Evolutionary conservation across 2,888 invertebrate species (phyloP), one percentile per base, ranked within the genome.

Genomic region (Diarsia rubi): DNA sequence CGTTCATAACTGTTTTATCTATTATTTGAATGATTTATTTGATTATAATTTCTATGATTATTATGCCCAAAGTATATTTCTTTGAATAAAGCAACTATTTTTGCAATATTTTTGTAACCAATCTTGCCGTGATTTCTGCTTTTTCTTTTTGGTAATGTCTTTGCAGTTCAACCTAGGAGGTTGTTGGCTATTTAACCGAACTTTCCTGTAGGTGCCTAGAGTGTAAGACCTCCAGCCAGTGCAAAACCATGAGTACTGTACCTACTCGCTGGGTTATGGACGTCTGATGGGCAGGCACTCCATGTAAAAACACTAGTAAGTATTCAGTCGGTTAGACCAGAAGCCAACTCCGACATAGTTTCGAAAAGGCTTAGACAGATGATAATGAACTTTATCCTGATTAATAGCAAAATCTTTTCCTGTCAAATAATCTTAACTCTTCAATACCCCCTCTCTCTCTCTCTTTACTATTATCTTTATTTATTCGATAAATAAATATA

Each of bases 21-120:
- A 1, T 14, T 24, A 47, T 21, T 47, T 21, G 2, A 24, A 54
- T 63, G 16, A 24, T 79, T 42, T 63, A 54, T 79, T 59, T 71
- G 57, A 42, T 57, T 54, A 3, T 16, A 12, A 16, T 60, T 24
- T 70, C 21, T 73, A 2, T 47, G 24, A 37, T 42, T 42, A 1
- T 6, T 37, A 14, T n/a, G 11, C 6, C 8, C 4, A 42, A 42
- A 14, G n/a, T 42, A 42, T 42, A 73, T 47, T 73, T 73, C 0
- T 6, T 72, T 11, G 11, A 8, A 69, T 14, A 31, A 21, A 70
- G 11, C 16, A 24, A 54, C 16, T 14, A 54, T 2, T 57, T 27
- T 27, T 27, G 8, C 24, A 54, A 16, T 16, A 54, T 16, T 24
- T 54, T 54, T 16, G 16, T 16, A 16, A 24, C 24, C 24, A 24